Evolutionary conservation across 2,888 invertebrate species (phyloP).

Genomic region (Galeruca laticollis): DNA sequence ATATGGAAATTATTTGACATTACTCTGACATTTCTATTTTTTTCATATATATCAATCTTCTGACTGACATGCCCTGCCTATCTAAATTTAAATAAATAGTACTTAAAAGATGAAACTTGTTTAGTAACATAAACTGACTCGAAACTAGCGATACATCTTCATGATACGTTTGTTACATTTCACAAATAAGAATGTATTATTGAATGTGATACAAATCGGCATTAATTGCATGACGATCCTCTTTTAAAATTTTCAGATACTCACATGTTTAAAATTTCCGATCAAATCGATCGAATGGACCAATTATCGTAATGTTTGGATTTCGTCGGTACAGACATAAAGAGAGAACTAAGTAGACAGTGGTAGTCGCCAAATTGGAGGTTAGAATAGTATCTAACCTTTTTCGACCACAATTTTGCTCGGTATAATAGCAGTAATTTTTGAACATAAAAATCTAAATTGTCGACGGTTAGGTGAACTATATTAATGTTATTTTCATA

Average conservation of each 20-base stretch:
- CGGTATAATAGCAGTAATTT: conserved; percentile 20
- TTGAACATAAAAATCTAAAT: conserved; percentile 13
- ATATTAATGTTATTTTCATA: conserved; percentile 9
- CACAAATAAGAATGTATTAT: too few relatives aligned
- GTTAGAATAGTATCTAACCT: conserved; percentile 14
- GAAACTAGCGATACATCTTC: too few relatives aligned
- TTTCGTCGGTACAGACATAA: conserved; percentile 31
- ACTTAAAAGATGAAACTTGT: too few relatives aligned
- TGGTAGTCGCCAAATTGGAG: conserved; percentile 20
- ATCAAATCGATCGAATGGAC: conserved; percentile 21
- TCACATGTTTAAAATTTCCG: conserved; percentile 10
- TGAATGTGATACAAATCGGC: too few relatives aligned
- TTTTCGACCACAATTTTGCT: conserved; percentile 12
- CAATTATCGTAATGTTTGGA: conserved; percentile 38
- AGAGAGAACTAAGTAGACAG: conserved; percentile 25
- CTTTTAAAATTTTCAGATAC: not conserved
- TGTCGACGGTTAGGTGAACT: conserved; percentile 7
- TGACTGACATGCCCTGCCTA: too few relatives aligned
- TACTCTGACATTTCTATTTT: too few relatives aligned
- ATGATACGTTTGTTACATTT: too few relatives aligned
- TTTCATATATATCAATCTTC: too few relatives aligned
- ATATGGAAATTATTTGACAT: too few relatives aligned
- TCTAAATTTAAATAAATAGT: too few relatives aligned
- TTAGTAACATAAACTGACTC: too few relatives aligned
- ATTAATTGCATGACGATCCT: not conserved